phyloP scores from a whole-genome alignment of 92 coral and sea anemone species.

The Anthopleura xanthogrammica region DNA sequence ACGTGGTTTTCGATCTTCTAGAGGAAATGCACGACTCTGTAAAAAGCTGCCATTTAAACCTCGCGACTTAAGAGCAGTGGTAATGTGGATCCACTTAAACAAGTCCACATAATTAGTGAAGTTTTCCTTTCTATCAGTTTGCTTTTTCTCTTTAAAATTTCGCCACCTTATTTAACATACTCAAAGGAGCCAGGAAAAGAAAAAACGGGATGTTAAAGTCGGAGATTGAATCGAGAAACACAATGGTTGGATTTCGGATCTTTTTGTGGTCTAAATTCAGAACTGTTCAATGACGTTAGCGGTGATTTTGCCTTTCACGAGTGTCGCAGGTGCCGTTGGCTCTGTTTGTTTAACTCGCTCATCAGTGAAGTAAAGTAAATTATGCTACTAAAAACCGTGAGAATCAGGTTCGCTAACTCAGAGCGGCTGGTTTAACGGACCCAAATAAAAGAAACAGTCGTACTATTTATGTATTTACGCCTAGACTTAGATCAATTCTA shows the following conservation, averaged over 20 bases:
- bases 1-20: neutral
- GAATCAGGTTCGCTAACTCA: slow-evolving; percentile 4
- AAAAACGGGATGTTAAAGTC: neutral
- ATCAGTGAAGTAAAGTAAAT: slow-evolving; percentile 19
- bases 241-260: slow-evolving; percentile 1
- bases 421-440: slow-evolving; percentile 9
- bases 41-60: slow-evolving; percentile 2
- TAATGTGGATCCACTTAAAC: slow-evolving; percentile 5
- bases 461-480: neutral
- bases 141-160: neutral
- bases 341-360: slow-evolving; percentile 35
- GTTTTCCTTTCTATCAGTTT: neutral
- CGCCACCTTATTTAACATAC: neutral
- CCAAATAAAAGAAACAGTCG: neutral
- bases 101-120: neutral
- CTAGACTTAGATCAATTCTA: neutral
- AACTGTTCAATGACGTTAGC: neutral
- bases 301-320: slow-evolving; percentile 9
- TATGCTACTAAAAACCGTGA: slow-evolving; percentile 30
- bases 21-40: slow-evolving; percentile 5
- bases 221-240: slow-evolving; percentile 1
- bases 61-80: neutral
- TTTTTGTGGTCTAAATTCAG: slow-evolving; percentile 4
- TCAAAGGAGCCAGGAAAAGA: neutral
- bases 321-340: slow-evolving; percentile 19